Conservation (phyloP, 1,140 invertebrate species). For the Telenomus remus region DNA sequence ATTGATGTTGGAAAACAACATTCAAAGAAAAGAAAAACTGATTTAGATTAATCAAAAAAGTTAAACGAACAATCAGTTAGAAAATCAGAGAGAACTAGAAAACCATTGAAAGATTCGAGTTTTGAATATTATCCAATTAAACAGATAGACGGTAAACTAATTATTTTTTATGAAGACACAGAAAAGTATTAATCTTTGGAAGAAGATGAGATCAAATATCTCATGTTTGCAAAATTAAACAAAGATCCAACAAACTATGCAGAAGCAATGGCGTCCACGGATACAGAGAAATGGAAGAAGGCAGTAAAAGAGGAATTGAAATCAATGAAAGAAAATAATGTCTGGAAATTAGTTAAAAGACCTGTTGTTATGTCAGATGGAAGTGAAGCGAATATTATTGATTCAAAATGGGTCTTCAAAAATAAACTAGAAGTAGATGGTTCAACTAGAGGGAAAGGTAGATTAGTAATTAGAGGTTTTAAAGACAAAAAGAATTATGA, state of each 20-base stretch:
- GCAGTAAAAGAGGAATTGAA: conserved; percentile 16
- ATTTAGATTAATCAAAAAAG: too few relatives aligned
- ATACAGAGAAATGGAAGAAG: conserved; percentile 4
- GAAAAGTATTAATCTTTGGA: too few relatives aligned
- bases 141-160: too few relatives aligned
- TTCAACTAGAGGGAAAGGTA: background rate
- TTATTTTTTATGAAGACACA: too few relatives aligned
- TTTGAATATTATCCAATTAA: too few relatives aligned
- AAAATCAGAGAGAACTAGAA: too few relatives aligned
- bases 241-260: conserved; percentile 6
- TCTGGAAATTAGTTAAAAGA: too few relatives aligned
- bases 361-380: conserved; percentile 9
- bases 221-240: background rate
- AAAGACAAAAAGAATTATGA: background rate
- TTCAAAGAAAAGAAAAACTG: too few relatives aligned
- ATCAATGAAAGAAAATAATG: too few relatives aligned
- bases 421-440: background rate
- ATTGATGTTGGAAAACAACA: too few relatives aligned
- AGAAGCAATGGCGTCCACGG: conserved; percentile 16
- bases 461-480: conserved; percentile 1
- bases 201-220: conserved; percentile 6
- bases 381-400: conserved; percentile 5
- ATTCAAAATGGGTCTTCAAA: conserved; percentile 26
- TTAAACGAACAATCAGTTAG: too few relatives aligned
- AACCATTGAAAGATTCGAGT: too few relatives aligned